A percentile compares a stretch with the other conserved stretches of the same genome.
phyloP scores from a whole-genome alignment of 2,888 invertebrate species.

The Syrista parreyssii region DNA sequence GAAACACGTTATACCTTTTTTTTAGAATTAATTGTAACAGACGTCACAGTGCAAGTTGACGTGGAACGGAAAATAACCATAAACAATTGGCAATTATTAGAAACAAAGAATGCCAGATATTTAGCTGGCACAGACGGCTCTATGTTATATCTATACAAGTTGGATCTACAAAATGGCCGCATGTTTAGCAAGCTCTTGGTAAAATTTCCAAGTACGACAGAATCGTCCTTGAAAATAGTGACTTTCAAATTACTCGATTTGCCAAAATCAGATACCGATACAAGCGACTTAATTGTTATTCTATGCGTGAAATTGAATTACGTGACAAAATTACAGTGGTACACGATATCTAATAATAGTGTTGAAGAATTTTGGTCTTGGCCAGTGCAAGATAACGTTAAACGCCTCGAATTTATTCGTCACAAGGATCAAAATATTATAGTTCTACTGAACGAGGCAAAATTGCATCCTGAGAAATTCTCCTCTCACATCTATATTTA shows the following conservation, averaged over 20 bases:
- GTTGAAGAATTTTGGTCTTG: slow-evolving; percentile 46
- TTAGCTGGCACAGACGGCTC: slow-evolving; percentile 29
- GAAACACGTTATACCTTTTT: slow-evolving; percentile 17
- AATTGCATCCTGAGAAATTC: slow-evolving; percentile 22
- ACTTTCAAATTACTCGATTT: slow-evolving; percentile 45
- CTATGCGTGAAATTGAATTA: slow-evolving; percentile 37
- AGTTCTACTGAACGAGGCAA: slow-evolving; percentile 44
- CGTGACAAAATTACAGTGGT: slow-evolving; percentile 53
- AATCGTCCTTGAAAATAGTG: slow-evolving; percentile 26
- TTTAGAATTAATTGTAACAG: slow-evolving; percentile 41
- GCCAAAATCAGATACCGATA: slow-evolving; percentile 32
- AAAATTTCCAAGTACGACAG: background rate
- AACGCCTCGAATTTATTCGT: slow-evolving; percentile 46
- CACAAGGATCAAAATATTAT: slow-evolving; percentile 43
- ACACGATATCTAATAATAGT: slow-evolving; percentile 39
- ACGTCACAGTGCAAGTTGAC: slow-evolving; percentile 33
- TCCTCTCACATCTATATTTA: slow-evolving; percentile 55
- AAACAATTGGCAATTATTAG: slow-evolving; percentile 40
- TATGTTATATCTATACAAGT: slow-evolving; percentile 31
- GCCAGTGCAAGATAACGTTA: slow-evolving; percentile 42
- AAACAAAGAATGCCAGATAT: slow-evolving; percentile 28
- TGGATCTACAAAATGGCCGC: slow-evolving; percentile 21
- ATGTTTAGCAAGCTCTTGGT: background rate
- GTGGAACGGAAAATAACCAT: slow-evolving; percentile 21
- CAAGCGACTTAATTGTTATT: slow-evolving; percentile 43